Conservation (phyloP, 2,888 invertebrate genomes). For the Cremastobaeus sp. region DNA sequence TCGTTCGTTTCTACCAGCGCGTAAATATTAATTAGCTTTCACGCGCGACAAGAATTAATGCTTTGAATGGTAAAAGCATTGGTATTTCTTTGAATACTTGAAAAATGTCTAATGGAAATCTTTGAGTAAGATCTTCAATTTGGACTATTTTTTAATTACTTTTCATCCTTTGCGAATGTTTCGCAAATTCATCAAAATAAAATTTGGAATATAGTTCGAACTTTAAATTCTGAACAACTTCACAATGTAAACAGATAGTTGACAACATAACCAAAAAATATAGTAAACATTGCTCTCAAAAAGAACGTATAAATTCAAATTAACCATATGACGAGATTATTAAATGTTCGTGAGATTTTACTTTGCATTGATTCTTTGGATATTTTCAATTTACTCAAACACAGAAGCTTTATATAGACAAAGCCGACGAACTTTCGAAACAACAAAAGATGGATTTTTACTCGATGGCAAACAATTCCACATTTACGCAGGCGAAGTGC, state of each 20-base stretch:
- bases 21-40: constrained; percentile 72
- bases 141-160: not conserved
- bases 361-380: constrained; percentile 23
- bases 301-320: not conserved
- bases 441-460: constrained; percentile 53
- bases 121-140: no score
- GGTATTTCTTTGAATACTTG: constrained; percentile 48
- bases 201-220: no score
- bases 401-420: not conserved
- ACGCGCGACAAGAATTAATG: constrained; percentile 64
- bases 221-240: not conserved
- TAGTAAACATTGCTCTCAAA: no score
- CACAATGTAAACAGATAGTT: not conserved
- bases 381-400: not conserved
- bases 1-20: constrained; percentile 66
- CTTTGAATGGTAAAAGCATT: constrained; percentile 46
- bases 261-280: not conserved
- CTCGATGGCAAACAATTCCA: constrained; percentile 61
- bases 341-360: constrained; percentile 36
- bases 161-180: no score
- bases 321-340: constrained; percentile 6
- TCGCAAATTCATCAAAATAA: no score
- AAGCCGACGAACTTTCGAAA: constrained; percentile 51
- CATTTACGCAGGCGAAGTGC: constrained; percentile 63
- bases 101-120: constrained; percentile 45